Conservation (phyloP, 92 coral and sea anemone species). For the Umimayanthus kanabou region DNA sequence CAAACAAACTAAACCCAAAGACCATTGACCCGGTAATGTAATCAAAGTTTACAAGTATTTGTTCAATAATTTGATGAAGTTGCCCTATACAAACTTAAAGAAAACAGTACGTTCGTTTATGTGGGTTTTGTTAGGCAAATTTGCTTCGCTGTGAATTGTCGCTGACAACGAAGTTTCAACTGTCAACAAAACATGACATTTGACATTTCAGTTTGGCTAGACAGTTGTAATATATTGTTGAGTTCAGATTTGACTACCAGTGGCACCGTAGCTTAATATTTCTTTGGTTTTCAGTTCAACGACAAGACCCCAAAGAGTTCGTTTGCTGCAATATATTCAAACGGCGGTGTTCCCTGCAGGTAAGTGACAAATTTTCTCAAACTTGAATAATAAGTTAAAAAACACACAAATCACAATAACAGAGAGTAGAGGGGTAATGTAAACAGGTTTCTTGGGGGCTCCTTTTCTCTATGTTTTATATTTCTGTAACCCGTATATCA, state of each 20-base stretch:
- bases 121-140: not conserved
- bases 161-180: not conserved
- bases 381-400: not conserved
- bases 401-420: no score
- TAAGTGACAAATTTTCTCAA: conserved; percentile 9
- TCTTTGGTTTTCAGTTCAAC: conserved; percentile 70
- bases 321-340: conserved; percentile 91
- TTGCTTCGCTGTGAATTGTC: not conserved
- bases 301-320: conserved; percentile 90
- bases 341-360: conserved; percentile 99
- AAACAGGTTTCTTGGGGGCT: no score
- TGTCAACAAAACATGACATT: not conserved
- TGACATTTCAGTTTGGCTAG: not conserved
- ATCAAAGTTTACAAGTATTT: not conserved
- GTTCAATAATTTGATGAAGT: not conserved
- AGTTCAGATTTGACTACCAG: not conserved
- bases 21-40: conserved; percentile 89
- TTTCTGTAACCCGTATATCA: no score
- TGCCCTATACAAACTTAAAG: not conserved
- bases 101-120: not conserved
- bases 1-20: conserved; percentile 91
- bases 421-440: no score
- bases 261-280: not conserved
- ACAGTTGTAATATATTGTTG: no score
- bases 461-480: no score